Conservation (phyloP, 2,888 invertebrate genomes). For the Spicauda simplicius region DNA sequence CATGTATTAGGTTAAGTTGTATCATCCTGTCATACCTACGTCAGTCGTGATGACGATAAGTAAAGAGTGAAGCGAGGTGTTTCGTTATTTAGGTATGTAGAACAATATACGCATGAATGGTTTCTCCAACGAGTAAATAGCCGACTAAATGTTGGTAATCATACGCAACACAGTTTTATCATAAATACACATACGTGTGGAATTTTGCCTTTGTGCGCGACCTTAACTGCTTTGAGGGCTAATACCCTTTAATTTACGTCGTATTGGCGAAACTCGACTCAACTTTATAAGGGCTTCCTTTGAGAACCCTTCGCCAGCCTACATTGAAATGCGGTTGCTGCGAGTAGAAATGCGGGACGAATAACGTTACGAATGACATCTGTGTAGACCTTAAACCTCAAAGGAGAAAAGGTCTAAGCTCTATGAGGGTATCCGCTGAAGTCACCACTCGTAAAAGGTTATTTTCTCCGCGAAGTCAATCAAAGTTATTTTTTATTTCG, state of each 20-base stretch:
- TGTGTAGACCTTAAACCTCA: conserved; percentile 16
- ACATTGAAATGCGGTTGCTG: conserved; percentile 39
- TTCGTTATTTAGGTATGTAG: neutral
- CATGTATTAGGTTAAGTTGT: too few relatives aligned
- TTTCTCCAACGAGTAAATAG: neutral
- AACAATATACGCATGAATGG: neutral
- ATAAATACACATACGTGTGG: neutral
- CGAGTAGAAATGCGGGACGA: conserved; percentile 20
- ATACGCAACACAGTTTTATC: conserved; percentile 2
- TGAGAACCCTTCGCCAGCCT: conserved; percentile 47
- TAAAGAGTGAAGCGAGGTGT: too few relatives aligned
- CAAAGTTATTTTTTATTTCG: conserved; percentile 4
- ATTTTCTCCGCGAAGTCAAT: neutral
- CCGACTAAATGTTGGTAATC: conserved; percentile 1
- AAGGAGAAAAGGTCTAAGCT: conserved; percentile 7
- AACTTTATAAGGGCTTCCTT: conserved; percentile 56
- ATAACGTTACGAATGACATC: conserved; percentile 20
- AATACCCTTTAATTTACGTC: conserved; percentile 57
- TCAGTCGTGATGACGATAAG: too few relatives aligned
- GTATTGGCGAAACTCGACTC: conserved; percentile 55
- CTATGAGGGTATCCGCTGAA: conserved; percentile 1
- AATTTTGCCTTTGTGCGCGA: neutral
- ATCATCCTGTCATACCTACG: too few relatives aligned
- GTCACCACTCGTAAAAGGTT: neutral
- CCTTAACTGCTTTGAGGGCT: conserved; percentile 49